Evolutionary conservation across 2,113 vertebrate species (phyloP).

Genomic region (Falco punctatus): DNA sequence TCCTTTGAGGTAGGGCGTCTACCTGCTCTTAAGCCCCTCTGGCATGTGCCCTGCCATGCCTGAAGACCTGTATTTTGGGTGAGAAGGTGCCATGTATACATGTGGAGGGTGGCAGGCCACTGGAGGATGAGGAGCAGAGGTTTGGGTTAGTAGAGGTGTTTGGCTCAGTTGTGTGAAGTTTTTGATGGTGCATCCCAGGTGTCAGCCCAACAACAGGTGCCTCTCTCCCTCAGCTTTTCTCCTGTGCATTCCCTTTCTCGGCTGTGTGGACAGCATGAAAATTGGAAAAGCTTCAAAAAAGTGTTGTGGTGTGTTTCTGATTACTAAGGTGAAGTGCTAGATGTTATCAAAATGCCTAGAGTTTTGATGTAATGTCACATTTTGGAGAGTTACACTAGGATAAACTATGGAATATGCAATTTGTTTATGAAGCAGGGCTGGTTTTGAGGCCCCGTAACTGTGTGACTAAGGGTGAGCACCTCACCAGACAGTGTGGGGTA

Average conservation of each 20-base stretch:
- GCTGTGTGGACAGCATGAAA: not conserved
- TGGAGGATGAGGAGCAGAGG: not conserved
- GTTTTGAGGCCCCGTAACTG: not conserved
- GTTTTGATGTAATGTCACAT: not conserved
- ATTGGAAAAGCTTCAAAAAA: not conserved
- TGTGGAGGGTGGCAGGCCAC: not conserved
- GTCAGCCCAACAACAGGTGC: not conserved
- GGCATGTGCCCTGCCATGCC: rapidly evolving
- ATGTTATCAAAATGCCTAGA: not conserved
- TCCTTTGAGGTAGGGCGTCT: not conserved
- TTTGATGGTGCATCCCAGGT: not conserved
- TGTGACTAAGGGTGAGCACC: not conserved
- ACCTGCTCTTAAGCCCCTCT: not conserved
- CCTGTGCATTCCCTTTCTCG: not conserved
- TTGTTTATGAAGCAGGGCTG: rapidly evolving
- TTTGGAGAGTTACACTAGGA: not conserved
- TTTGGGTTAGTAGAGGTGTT: not conserved
- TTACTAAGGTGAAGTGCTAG: not conserved
- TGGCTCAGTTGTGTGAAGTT: not conserved
- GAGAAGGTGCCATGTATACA: not conserved
- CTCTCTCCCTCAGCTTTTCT: not conserved
- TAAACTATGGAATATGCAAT: not conserved
- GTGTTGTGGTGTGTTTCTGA: not conserved
- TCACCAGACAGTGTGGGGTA: rapidly evolving
- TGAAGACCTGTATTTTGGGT: rapidly evolving